A percentile compares a stretch with the other conserved stretches of the same genome.
These are phyloP conservation scores for Nysson spinosus DNA, from an alignment of 2,888 invertebrate genomes.

Conservation along the genomic window DNA sequence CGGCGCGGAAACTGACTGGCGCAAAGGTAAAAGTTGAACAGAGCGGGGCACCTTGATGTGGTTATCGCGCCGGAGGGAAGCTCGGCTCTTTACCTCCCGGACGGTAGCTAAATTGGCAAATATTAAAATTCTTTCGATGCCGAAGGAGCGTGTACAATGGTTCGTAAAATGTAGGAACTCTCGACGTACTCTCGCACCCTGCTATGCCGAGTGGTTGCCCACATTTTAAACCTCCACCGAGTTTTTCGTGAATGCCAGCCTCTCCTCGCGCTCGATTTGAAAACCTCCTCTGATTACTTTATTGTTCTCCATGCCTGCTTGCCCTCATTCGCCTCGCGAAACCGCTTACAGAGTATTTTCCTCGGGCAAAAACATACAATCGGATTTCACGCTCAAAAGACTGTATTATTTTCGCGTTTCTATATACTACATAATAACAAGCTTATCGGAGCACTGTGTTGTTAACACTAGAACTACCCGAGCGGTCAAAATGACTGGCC, in stretches of 20 bases:
- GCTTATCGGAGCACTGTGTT: too few relatives aligned
- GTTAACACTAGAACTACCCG: too few relatives aligned
- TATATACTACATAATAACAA: too few relatives aligned
- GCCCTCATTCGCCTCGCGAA: constrained; percentile 46
- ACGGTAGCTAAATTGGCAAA: constrained; percentile 69
- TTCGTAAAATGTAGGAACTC: constrained; percentile 64
- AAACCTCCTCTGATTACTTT: constrained; percentile 63
- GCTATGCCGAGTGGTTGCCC: constrained; percentile 47
- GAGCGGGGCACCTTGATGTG: constrained; percentile 68
- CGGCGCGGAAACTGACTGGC: constrained; percentile 51
- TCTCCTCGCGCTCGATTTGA: constrained; percentile 50
- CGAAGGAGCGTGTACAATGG: constrained; percentile 63
- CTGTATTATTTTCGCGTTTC: too few relatives aligned
- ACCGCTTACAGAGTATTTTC: constrained; percentile 23
- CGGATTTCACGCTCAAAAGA: too few relatives aligned
- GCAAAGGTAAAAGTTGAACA: constrained; percentile 63
- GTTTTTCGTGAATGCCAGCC: constrained; percentile 51
- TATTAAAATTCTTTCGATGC: constrained; percentile 73
- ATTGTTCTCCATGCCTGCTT: constrained; percentile 63
- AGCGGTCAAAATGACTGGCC: too few relatives aligned
- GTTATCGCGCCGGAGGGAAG: constrained; percentile 66
- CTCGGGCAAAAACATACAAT: background rate
- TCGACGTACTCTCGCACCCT: constrained; percentile 41
- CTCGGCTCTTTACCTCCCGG: constrained; percentile 60
- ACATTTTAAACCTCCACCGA: constrained; percentile 58